Percentiles rank a stretch among this genome's conserved stretches.
These are phyloP conservation scores for Drosophila lini DNA, from an alignment of 1,140 invertebrate genomes.

Conservation along the genomic window DNA sequence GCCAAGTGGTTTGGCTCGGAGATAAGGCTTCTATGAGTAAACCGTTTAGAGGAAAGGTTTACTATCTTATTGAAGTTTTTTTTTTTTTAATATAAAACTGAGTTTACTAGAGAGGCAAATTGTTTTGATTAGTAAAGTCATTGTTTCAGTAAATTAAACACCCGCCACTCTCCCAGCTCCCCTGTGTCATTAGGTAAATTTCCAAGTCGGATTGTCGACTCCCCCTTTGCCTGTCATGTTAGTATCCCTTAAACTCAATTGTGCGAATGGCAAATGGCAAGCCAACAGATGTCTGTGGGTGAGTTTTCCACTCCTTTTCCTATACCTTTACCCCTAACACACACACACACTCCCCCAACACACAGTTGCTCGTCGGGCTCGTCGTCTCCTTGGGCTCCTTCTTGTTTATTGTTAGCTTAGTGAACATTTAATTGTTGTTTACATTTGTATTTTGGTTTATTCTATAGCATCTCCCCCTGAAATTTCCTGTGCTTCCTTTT, in stretches of 20 bases:
- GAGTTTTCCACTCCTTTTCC: background rate
- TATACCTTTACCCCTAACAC: constrained; percentile 7
- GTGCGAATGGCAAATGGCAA: constrained; percentile 38
- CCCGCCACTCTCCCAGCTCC: background rate
- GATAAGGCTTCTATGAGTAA: background rate
- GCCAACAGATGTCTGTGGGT: constrained; percentile 31
- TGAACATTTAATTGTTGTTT: constrained; percentile 82
- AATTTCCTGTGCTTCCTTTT: constrained; percentile 17
- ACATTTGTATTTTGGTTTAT: constrained; percentile 80
- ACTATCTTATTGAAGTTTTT: background rate
- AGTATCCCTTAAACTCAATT: constrained; percentile 28
- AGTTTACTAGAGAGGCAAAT: background rate
- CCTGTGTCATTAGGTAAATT: constrained; percentile 21
- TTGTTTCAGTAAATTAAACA: constrained; percentile 8
- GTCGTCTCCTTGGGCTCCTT: background rate
- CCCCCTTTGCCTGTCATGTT: constrained; percentile 5
- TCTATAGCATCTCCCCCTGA: constrained; percentile 39
- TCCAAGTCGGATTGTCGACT: background rate
- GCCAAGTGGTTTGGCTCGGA: constrained; percentile 3
- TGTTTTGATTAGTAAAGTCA: constrained; percentile 7
- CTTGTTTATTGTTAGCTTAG: constrained; percentile 72
- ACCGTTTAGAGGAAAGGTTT: constrained; percentile 5
- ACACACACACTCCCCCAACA: background rate
- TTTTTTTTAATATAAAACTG: background rate
- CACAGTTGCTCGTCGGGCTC: background rate